Percentiles rank a stretch among this genome's conserved stretches.
These are phyloP conservation scores for Drosophila tanythrix DNA, from an alignment of 2,888 invertebrate species.

Conservation along the genomic window DNA sequence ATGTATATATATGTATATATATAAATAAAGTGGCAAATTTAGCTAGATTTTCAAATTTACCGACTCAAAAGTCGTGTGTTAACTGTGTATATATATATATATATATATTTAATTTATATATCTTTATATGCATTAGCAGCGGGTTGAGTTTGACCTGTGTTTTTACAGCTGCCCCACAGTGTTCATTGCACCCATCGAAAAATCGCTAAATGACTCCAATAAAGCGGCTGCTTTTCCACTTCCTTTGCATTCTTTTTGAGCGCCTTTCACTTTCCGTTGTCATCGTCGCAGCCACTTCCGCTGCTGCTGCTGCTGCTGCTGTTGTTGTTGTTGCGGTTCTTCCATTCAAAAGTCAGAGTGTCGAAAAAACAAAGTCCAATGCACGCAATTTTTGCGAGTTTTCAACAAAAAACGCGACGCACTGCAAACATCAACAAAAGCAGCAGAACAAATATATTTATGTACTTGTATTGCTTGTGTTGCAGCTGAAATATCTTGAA, in stretches of 20 bases:
- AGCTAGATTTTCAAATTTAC: not conserved
- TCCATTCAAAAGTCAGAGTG: constrained; percentile 2
- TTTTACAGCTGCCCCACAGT: constrained; percentile 8
- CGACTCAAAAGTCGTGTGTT: not conserved
- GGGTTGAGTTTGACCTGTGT: not conserved
- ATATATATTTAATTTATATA: not conserved
- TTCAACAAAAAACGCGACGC: constrained; percentile 36
- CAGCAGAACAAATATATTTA: constrained; percentile 33
- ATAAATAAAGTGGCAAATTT: not conserved
- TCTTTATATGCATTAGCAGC: constrained; percentile 8
- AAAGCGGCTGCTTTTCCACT: constrained; percentile 40
- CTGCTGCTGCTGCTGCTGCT: constrained; percentile 32
- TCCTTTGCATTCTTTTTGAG: constrained; percentile 60
- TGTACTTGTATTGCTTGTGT: constrained; percentile 28
- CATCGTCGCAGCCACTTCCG: constrained; percentile 37
- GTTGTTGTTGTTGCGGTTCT: constrained; percentile 34
- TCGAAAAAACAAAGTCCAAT: constrained; percentile 64
- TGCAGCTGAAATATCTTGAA: constrained; percentile 52
- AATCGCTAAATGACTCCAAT: constrained; percentile 7
- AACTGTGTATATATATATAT: not conserved
- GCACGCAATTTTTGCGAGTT: constrained; percentile 64
- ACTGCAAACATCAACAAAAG: constrained; percentile 57
- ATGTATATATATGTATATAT: not conserved
- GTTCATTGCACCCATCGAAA: constrained; percentile 36
- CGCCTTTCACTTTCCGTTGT: constrained; percentile 74